A percentile compares a stretch with the other conserved stretches of the same genome.
Evolutionary conservation across 2,797 vertebrate species (phyloP).

Genomic region (Pterois miles): DNA sequence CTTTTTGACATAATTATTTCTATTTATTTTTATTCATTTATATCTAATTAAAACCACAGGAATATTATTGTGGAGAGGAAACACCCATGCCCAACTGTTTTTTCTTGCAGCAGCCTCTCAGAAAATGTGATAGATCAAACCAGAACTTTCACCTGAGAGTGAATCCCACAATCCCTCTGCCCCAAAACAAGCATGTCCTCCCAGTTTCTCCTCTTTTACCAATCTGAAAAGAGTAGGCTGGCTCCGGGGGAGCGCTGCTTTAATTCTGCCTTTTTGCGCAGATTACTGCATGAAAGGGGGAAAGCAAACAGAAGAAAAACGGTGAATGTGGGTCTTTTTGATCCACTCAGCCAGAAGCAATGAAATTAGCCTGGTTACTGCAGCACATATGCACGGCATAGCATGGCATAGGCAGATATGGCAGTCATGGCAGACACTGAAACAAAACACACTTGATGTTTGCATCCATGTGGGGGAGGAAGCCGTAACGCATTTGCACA

Average conservation of each 20-base stretch:
- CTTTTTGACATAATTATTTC: not conserved
- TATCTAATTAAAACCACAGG: not conserved
- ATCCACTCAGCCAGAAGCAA: conserved; percentile 75
- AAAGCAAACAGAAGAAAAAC: conserved; percentile 60
- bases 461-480: conserved; percentile 57
- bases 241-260: conserved; percentile 55
- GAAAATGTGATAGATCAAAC: conserved; percentile 20
- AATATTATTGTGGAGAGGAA: not conserved
- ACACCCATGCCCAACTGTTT: not conserved
- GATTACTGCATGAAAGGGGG: conserved; percentile 71
- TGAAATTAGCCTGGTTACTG: conserved; percentile 67
- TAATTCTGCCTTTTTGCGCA: conserved; percentile 66
- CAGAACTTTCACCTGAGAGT: conserved; percentile 55
- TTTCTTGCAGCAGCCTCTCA: not conserved
- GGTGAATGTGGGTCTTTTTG: conserved; percentile 65
- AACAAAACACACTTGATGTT: conserved; percentile 64
- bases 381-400: conserved; percentile 57
- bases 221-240: conserved; percentile 54
- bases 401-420: conserved; percentile 72
- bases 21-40: not conserved
- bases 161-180: conserved; percentile 33
- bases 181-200: conserved; percentile 54
- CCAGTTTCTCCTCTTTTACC: conserved; percentile 43
- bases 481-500: conserved; percentile 41
- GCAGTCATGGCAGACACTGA: conserved; percentile 58